Conservation (phyloP, 1,140 invertebrate species). For the Platyscapa corneri region DNA sequence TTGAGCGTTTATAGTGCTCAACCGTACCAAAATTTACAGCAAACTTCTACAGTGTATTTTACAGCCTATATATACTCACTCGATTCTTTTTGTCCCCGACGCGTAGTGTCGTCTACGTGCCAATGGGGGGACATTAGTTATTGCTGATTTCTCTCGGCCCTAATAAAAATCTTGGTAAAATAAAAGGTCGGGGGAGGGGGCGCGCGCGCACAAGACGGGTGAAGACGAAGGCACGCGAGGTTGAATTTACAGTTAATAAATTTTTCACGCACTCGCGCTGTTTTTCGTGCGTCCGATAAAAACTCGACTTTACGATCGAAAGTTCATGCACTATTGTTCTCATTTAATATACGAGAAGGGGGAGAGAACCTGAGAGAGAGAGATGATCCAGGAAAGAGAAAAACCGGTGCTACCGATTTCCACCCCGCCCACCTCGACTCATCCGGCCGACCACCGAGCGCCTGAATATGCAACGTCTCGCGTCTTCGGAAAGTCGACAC, state of each 20-base stretch:
- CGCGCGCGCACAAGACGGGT: background rate
- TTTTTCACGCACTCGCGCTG: conserved; percentile 55
- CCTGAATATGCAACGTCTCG: background rate
- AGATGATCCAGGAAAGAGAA: background rate
- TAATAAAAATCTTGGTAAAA: conserved; percentile 64
- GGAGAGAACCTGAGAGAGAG: no score
- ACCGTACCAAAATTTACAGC: conserved; percentile 46
- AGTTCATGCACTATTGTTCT: conserved; percentile 33
- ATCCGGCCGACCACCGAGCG: background rate
- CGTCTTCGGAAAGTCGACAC: background rate
- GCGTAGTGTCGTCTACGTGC: conserved; percentile 26
- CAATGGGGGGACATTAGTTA: conserved; percentile 65
- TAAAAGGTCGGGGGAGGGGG: conserved; percentile 54
- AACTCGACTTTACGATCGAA: conserved; percentile 57
- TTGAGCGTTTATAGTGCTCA: conserved; percentile 42
- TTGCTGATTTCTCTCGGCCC: conserved; percentile 61
- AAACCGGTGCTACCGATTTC: conserved; percentile 8
- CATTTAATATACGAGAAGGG: conserved; percentile 27
- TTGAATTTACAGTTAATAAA: conserved; percentile 68
- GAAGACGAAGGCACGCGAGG: conserved; percentile 8
- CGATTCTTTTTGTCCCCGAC: conserved; percentile 42
- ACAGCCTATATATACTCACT: conserved; percentile 13
- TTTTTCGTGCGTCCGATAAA: conserved; percentile 56
- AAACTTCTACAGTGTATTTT: conserved; percentile 45
- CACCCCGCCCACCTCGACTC: background rate